Evolutionary conservation across 2,888 invertebrate species (phyloP), one percentile per base, ranked within the genome.

Genomic region (Macrosiphum euphorbiae): DNA sequence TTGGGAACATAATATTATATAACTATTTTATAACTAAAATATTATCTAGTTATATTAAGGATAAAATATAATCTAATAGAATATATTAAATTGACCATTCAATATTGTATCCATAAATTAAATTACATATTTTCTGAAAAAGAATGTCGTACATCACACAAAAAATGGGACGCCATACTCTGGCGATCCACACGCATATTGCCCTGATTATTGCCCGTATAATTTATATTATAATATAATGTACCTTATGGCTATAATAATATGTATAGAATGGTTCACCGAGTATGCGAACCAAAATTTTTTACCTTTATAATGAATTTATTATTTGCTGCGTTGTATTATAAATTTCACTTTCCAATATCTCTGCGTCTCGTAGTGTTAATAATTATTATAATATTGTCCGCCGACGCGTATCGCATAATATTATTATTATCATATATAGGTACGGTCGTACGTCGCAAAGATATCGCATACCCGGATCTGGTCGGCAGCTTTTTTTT

Each of bases 391-490:
- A 35, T 35, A 20, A 41, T 78, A 55, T 78, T 20, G 78, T 35
- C 20, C 78, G 8, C 78, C 78, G 78, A 78, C 78, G 78, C 78
- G 35, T 78, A 35, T 78, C 35, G 35, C 78, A 20, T 78, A 20
- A 35, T 78, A 78, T 20, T 20, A 35, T 35, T 78, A 78, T n/a
- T 13, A 58, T 24, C 5, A 26, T 24, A 24, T 16, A 78, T 8
- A 35, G 35, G 78, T 3, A 78, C 35, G 78, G 78, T 35, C 78
- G 78, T 78, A 35, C 35, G 20, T 20, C 20, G 78, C 35, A 78
- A 78, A 35, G 20, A 35, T 78, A 78, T 78, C 78, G 78, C 78
- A 35, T 78, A 78, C 78, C 78, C 78, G 78, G 78, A 78, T 78
- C 78, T 78, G 35, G 20, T 16, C 20, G 78, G 5, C 78, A 78